Base-by-base conservation (phyloP, 2,797 vertebrate species). In the Loriculus beryllinus region DNA sequence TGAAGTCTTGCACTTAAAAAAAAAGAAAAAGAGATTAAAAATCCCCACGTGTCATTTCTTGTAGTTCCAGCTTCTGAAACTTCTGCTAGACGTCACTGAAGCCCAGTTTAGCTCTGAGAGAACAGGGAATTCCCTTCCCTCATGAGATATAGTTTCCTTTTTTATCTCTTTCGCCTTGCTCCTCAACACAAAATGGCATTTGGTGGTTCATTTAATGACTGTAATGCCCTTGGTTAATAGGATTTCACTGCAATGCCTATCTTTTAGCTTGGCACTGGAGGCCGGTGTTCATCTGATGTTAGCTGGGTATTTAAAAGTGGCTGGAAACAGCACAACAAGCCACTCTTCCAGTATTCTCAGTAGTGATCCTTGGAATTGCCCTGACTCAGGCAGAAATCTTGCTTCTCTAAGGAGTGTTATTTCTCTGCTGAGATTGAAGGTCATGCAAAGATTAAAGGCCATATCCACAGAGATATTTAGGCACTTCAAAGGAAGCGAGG, bases 331-430 rank as follows among this genome's bases (percentile, higher is more conserved):
- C 67, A 79, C 56, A 82, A 71, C 85, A 85, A 70, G 59, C 60
- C 54, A 64, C 93, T 95, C 88, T 96, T 79, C 90, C 84, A 80
- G 31, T 92, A 95, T 96, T 97, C 92, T 76, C 78, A 78, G 68
- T 63, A 96, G 91, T 97, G 96, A 97, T 96, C 96, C 95, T 97
- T 91, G 95, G 96, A 97, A 97, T 97, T 95, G 95, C 74, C 75
- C 86, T 82, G 96, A 92, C 93, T 97, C 89, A 93, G 84, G 70
- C 70, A 93, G 94, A 96, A 97, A 96, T 54, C 52, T 54, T 54
- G 52, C 87, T 91, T 23, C 2, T 93, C 92, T 95, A 57, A 64
- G 88, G 91, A 92, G 84, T 97, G 94, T 52, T n/a, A 83, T 96
- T 96, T 96, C 95, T 86, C 90, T 92, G 39, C 63, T 62, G 76